Base-by-base conservation (phyloP, 1,140 invertebrate species). In the Palaemon carinicauda region DNA sequence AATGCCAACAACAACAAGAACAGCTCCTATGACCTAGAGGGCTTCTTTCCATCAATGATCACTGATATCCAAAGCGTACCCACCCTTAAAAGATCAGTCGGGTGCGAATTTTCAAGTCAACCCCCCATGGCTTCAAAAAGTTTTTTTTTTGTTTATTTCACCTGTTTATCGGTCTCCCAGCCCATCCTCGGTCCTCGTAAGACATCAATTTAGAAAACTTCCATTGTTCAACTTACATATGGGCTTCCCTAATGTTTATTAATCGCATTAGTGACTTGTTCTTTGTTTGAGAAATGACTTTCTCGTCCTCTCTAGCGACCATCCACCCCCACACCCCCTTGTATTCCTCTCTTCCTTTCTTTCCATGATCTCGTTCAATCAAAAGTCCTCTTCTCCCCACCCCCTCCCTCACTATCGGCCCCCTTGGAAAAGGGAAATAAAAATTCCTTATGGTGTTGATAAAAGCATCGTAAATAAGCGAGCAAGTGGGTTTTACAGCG, bases 211-310 rank as follows among this genome's bases (percentile, higher is more conserved):
- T 77, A 56, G 51, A 84, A 78, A 56, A 74, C 51, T 31, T 60
- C 77, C 82, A 77, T 84, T 84, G 82, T 84, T 84, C 53, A 50
- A 53, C 41, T 41, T 41, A 41, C 15, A 19, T 33, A 50, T 15
- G 52, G 29, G 7, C 71, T 21, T 29, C 50, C 50, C 65, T 53
- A 75, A 73, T 84, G 73, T 84, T 84, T 84, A 84, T 84, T 84
- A 84, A 84, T 75, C 73, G 15, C 53, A 78, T 78, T 84, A 84
- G 52, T 54, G 31, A n/a, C 79, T 29, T n/a, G n/a, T n/a, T 53
- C 81, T 84, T 84, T 84, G 73, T 82, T 73, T 82, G 81, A 53
- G 17, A 17, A n/a, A 54, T 74, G 65, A 29, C 69, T 24, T 56
- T 41, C 29, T 56, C 78, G n/a, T 33, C 9, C n/a, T n/a, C n/a